phyloP scores from a whole-genome alignment of 2,797 vertebrate species.

The Rousettus madagascariensis region DNA sequence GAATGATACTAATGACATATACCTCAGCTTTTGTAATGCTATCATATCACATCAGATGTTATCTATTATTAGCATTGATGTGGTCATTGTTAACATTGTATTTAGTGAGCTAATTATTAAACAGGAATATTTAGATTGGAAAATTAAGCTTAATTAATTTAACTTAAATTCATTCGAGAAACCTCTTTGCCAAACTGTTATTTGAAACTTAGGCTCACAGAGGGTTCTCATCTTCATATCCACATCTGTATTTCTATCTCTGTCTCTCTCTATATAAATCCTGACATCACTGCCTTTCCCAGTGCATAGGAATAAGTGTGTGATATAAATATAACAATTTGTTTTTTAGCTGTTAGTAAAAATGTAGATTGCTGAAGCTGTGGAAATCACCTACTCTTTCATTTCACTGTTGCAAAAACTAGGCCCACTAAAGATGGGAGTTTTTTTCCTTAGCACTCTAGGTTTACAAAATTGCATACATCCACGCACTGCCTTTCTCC shows the following conservation, averaged over 20 bases:
- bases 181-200: background rate
- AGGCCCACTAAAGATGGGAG: background rate
- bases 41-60: background rate
- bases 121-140: background rate
- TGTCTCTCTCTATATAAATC: background rate
- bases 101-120: background rate
- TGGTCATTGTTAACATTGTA: background rate
- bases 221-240: background rate
- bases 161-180: background rate
- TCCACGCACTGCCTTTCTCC: background rate
- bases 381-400: background rate
- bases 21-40: background rate
- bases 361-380: background rate
- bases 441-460: background rate
- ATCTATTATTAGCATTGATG: background rate
- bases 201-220: background rate
- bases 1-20: background rate
- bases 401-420: background rate
- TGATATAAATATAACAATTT: background rate
- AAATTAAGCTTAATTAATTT: slow-evolving; percentile 3
- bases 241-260: background rate
- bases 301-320: background rate
- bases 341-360: background rate
- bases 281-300: background rate
- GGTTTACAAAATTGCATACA: background rate